Percentiles rank a stretch among this genome's conserved stretches.
Conservation (phyloP, 2,888 invertebrate species). For the Monoplex corrugatus region DNA sequence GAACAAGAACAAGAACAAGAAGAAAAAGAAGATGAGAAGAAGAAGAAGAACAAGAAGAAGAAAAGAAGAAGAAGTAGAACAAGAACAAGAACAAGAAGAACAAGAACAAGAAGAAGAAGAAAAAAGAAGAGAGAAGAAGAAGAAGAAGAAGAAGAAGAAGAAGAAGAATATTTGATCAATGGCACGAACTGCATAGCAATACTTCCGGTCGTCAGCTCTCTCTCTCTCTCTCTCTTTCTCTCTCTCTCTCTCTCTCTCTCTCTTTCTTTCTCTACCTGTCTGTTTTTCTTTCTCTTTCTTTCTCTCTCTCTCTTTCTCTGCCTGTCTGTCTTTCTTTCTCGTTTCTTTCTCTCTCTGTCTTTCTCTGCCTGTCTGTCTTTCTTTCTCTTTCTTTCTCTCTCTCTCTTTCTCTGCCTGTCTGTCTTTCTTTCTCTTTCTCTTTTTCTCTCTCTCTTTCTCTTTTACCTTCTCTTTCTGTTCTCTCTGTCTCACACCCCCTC, state of each 20-base stretch:
- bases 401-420: no score
- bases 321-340: no score
- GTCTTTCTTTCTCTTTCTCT: no score
- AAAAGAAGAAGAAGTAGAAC: no score
- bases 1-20: neutral
- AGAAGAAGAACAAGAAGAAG: neutral
- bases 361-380: no score
- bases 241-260: neutral
- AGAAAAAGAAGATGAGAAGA: neutral
- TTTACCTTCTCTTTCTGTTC: no score
- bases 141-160: neutral
- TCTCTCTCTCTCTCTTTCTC: neutral
- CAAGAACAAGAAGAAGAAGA: neutral
- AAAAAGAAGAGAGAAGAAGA: neutral
- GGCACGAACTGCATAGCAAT: no score
- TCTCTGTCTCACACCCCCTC: no score
- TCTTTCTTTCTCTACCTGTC: neutral
- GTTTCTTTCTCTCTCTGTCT: no score
- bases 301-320: neutral
- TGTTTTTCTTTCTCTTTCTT: neutral
- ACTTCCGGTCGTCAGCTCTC: neutral
- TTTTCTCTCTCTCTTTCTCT: no score
- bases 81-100: neutral
- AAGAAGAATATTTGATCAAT: no score
- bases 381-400: no score